Evolutionary conservation across 2,797 vertebrate species (phyloP).

Genomic region (Hippocampus kuda): DNA sequence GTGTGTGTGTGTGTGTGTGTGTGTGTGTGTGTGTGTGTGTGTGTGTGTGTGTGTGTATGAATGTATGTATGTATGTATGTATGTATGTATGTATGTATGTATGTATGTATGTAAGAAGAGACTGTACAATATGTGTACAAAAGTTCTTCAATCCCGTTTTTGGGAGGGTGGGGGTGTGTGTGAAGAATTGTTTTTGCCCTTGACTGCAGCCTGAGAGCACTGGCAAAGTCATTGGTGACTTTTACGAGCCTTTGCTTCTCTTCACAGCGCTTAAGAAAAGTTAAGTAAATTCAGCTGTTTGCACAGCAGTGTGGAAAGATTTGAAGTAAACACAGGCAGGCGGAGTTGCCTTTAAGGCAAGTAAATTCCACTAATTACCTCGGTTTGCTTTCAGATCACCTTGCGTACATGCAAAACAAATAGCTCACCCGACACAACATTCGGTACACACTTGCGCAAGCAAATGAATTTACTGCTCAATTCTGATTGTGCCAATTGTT

Average conservation of each 20-base stretch:
- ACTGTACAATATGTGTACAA: neutral
- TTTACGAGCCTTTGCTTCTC: constrained; percentile 20
- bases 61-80: no score
- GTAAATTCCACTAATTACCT: neutral
- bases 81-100: no score
- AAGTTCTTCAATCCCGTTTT: neutral
- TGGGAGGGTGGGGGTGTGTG: no score
- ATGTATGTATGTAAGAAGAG: neutral
- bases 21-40: no score
- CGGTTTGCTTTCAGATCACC: neutral
- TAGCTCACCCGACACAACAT: no score
- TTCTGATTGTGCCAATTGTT: no score
- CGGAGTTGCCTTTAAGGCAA: neutral
- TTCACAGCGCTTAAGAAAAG: neutral
- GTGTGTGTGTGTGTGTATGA: no score
- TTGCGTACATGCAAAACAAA: neutral
- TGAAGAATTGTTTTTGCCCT: neutral
- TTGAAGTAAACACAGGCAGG: neutral
- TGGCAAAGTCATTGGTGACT: constrained; percentile 9
- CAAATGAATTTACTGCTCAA: no score
- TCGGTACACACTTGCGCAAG: no score
- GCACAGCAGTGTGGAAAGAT: neutral
- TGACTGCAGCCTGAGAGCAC: constrained; percentile 24
- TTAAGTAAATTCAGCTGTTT: constrained; percentile 29
- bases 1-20: no score